Base-by-base conservation (phyloP, 2,113 vertebrate species). In the sheep (Ovis aries) region DNA sequence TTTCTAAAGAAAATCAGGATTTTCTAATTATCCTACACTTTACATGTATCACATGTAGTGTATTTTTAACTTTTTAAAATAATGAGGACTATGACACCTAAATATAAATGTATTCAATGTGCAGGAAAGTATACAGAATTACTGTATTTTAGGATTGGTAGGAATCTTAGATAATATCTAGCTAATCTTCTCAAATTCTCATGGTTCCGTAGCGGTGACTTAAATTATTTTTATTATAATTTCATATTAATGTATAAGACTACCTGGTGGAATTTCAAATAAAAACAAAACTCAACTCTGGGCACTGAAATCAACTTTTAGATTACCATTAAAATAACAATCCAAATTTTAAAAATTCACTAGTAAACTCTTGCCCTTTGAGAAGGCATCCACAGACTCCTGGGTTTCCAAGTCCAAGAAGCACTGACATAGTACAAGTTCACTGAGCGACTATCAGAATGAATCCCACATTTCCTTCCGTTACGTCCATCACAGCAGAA, bases 241-340 rank as follows among this genome's bases (percentile, higher is more conserved):
- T 74, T 92, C 62, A 71, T 45, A n/a, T 67, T 95, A 90, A 80
- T 53, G 53, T 92, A 48, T 52, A 89, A 31, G 45, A 77, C 55
- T 91, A 84, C 7, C 15, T 81, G 13, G 12, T 90, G 17, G 83
- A 80, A 90, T 90, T 93, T n/a, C 59, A 60, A 90, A 81, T 81
- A 84, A 97, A 90, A 29, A 83, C n/a, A 90, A 95, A 95, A 95
- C 50, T 81, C 23, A 88, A 19, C 36, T 90, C n/a, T 48, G 23
- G 91, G 45, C 84, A 87, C 19, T 74, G 17, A 71, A 87, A 52
- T 90, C 40, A 93, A 33, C 25, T 87, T 95, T 93, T 25, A 93
- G 52, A 33, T 57, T 25, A 87, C 55, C n/a, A 91, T 53, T 64
- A 95, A 52, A 97, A n/a, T 80, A 85, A 74, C 9, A 6, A 55